Evolutionary conservation across 2,888 invertebrate species (phyloP), one percentile per base, ranked within the genome.

Genomic region (Oligia strigilis): DNA sequence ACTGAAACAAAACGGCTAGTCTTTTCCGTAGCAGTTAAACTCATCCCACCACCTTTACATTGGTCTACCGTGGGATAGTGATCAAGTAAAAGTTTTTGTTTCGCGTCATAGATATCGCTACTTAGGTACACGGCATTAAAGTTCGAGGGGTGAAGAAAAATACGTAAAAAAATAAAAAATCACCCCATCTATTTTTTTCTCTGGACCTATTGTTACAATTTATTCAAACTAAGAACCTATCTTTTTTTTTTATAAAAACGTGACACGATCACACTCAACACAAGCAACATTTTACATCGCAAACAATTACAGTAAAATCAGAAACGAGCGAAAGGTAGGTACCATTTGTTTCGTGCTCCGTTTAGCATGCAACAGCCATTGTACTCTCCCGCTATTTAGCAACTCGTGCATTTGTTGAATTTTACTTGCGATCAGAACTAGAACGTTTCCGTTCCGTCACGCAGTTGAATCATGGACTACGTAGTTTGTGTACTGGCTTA

Each of bases 311-410:
- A 60, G 49, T 84, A 58, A 70, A 78, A 78, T 87, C 49, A 84
- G 49, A 52, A 70, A 75, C 52, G 23, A 66, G 29, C 46, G 5
- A 2, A 55, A 75, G 49, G 72, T 78, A 75, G 49, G 69, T 78
- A 87, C 64, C 40, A 43, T 29, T 71, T 83, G 78, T 81, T 84
- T 77, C 69, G 73, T 83, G 81, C 80, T 71, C 64, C 75, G 81
- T 74, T 72, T 77, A 89, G 78, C 86, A 77, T 82, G 81, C 77
- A 83, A 83, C 73, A 78, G 58, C 78, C 69, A 75, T 82, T 85
- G 79, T 82, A 73, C 67, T 72, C 78, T 72, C 67, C 36, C 58
- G 73, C 83, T 81, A 81, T 88, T 88, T 89, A 88, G 77, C 75
- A 78, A 82, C 80, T 77, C 66, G 75, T 77, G 81, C 81, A 81